phyloP scores from a whole-genome alignment of 2,113 vertebrate genomes.

The Oxyruncus cristatus region DNA sequence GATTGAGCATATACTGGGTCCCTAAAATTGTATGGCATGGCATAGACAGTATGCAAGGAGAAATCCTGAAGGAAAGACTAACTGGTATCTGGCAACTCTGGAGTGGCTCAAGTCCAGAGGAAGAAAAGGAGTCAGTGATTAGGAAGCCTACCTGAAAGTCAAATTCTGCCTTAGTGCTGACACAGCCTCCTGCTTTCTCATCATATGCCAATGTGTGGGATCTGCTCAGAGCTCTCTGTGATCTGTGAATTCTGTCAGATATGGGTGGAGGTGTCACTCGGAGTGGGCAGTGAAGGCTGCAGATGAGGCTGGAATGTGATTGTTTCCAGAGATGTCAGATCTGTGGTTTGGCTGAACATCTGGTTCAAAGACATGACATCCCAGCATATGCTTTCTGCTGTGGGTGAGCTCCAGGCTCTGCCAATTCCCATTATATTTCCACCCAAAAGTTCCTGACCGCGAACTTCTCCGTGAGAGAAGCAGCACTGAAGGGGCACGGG shows the following conservation, averaged over 20 bases:
- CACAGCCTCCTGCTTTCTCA: slow-evolving; percentile 9
- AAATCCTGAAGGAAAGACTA: background rate
- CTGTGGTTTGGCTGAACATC: slow-evolving; percentile 1
- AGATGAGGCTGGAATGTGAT: background rate
- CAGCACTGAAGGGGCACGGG: background rate
- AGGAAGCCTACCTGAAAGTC: slow-evolving; percentile 10
- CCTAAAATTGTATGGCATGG: background rate
- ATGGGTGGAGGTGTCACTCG: slow-evolving; percentile 17
- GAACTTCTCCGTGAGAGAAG: background rate
- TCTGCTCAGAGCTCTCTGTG: slow-evolving; percentile 10
- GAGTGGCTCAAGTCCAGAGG: background rate
- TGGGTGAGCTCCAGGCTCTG: background rate
- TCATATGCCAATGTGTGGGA: background rate
- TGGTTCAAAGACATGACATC: background rate
- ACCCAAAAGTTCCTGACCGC: background rate
- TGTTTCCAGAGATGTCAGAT: background rate
- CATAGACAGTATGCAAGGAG: background rate
- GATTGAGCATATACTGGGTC: background rate
- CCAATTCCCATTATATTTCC: background rate
- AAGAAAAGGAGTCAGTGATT: background rate
- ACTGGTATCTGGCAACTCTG: background rate
- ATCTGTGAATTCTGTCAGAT: slow-evolving; percentile 1
- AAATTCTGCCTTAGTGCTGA: slow-evolving; percentile 3
- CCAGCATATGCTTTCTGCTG: background rate
- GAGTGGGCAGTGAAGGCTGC: background rate